Percentiles rank a stretch among this genome's conserved stretches.
These are phyloP conservation scores for Lumbricus terrestris DNA, from an alignment of 2,888 invertebrate genomes.

Conservation along the genomic window DNA sequence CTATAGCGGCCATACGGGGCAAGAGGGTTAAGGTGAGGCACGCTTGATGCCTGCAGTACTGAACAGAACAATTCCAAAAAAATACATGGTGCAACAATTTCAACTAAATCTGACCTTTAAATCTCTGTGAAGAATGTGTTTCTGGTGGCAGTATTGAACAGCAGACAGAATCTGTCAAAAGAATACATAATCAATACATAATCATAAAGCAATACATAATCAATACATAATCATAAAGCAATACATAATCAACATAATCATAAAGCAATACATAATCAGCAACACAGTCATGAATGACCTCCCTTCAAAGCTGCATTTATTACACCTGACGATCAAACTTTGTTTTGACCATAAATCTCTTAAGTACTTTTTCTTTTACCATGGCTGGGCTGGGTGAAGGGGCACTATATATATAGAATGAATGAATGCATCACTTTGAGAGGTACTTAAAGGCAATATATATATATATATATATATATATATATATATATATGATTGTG, in stretches of 20 bases:
- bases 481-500: background rate
- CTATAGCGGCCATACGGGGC: too few species aligned
- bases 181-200: background rate
- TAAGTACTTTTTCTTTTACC: too few species aligned
- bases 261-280: background rate
- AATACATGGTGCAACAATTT: background rate
- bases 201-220: background rate
- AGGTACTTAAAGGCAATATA: background rate
- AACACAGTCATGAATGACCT: background rate
- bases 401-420: too few species aligned
- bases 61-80: background rate
- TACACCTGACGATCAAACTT: too few species aligned
- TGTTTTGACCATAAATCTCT: too few species aligned
- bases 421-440: background rate
- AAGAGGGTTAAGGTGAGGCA: background rate
- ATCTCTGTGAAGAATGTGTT: conserved; percentile 94
- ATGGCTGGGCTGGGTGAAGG: too few species aligned
- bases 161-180: conserved; percentile 87
- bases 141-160: conserved; percentile 99
- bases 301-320: too few species aligned
- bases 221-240: too few species aligned
- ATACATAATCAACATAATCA: background rate
- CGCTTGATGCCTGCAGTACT: background rate
- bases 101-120: conserved; percentile 63
- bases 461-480: too few species aligned